phyloP scores from a whole-genome alignment of 2,797 vertebrate genomes.

The Lagocephalus sceleratus region DNA sequence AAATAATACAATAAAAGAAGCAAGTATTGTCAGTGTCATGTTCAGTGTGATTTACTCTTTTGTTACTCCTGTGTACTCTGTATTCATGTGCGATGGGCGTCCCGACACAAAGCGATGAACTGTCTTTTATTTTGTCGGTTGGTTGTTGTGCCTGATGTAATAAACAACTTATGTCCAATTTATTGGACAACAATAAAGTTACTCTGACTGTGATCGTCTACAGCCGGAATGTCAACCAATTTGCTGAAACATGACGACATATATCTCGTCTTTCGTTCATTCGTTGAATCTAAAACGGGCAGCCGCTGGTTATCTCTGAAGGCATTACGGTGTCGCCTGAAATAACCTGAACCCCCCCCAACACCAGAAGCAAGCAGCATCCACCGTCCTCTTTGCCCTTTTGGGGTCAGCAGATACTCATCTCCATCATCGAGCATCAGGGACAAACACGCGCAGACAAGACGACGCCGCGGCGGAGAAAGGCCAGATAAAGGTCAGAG shows the following conservation, averaged over 20 bases:
- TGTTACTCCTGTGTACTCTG: no score
- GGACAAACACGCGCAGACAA: conserved; percentile 25
- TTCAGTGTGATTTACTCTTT: no score
- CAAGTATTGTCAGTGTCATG: no score
- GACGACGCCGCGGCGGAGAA: conserved; percentile 36
- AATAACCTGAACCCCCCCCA: neutral
- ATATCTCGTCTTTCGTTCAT: no score
- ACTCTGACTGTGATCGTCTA: no score
- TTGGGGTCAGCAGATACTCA: conserved; percentile 33
- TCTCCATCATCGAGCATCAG: conserved; percentile 30
- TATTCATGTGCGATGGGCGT: no score
- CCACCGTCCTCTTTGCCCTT: conserved; percentile 6
- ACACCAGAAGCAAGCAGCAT: conserved; percentile 3
- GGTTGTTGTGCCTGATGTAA: no score
- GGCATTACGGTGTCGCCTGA: conserved; percentile 4
- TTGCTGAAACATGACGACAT: conserved; percentile 4
- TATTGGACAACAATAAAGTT: no score
- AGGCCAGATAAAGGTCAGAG: conserved; percentile 73
- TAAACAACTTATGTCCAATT: no score
- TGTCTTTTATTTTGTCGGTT: no score
- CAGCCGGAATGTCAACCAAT: conserved; percentile 17
- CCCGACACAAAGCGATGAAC: no score
- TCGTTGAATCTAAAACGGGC: conserved; percentile 4
- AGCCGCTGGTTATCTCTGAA: neutral
- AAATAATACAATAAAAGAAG: neutral